Conservation (phyloP, 2,113 vertebrate species). For the Ptilorrhoa leucosticta region DNA sequence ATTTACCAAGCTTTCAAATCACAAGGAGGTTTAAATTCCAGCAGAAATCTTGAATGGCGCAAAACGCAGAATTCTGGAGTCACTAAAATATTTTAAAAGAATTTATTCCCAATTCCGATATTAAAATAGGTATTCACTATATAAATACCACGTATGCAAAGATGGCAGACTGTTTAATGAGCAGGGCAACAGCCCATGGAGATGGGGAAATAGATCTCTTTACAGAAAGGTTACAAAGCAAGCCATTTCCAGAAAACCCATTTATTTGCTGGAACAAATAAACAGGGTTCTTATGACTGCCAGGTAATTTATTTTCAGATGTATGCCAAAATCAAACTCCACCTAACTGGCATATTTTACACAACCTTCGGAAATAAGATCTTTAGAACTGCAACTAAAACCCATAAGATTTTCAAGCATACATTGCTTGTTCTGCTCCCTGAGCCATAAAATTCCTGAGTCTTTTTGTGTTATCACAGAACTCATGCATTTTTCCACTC, state of each 20-base stretch:
- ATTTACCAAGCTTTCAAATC: background rate
- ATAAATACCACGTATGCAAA: background rate
- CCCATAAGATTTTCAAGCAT: accelerated
- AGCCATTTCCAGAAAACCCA: background rate
- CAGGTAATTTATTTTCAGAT: background rate
- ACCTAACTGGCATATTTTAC: background rate
- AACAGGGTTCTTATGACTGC: background rate
- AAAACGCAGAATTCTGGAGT: accelerated
- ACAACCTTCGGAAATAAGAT: background rate
- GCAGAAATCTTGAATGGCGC: background rate
- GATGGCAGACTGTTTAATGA: background rate
- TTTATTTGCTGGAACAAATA: background rate
- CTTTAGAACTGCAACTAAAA: background rate
- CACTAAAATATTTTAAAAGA: background rate
- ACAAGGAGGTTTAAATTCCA: background rate
- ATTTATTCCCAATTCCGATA: background rate
- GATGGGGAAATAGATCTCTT: background rate
- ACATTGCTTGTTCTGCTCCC: background rate
- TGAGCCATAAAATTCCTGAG: background rate
- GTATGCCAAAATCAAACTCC: background rate
- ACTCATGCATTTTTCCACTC: background rate
- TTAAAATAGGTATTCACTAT: background rate
- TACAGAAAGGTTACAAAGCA: background rate
- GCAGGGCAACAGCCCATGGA: background rate
- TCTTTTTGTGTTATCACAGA: background rate